Conservation (phyloP, 1,140 invertebrate species). For the Temnothorax nylanderi region DNA sequence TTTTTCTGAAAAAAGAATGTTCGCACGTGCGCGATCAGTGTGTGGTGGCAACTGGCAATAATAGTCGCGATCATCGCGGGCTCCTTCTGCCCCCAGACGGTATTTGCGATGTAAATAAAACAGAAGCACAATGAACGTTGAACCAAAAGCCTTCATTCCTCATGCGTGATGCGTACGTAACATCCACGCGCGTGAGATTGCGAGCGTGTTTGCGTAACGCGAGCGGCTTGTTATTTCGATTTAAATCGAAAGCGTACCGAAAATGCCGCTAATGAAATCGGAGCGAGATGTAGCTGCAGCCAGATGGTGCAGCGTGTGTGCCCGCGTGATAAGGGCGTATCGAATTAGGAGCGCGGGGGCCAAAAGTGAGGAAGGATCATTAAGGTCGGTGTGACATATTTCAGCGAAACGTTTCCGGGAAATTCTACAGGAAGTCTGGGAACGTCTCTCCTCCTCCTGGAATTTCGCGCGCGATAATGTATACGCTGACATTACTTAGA, state of each 20-base stretch:
- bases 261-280: not conserved
- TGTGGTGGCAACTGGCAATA: not conserved
- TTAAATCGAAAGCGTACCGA: slow-evolving; percentile 5
- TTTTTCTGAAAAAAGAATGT: not conserved
- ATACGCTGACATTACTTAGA: not conserved
- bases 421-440: not conserved
- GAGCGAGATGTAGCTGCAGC: not conserved
- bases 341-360: not conserved
- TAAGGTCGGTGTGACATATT: not conserved
- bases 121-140: not conserved
- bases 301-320: not conserved
- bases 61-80: not conserved
- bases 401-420: not conserved
- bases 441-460: not conserved
- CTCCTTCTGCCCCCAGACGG: not conserved
- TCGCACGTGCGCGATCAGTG: not conserved
- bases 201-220: not conserved
- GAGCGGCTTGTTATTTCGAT: not conserved
- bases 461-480: not conserved
- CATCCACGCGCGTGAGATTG: not conserved
- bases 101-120: slow-evolving; percentile 21
- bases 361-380: slow-evolving; percentile 22
- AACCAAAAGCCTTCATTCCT: not conserved
- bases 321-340: not conserved
- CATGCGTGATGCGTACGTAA: not conserved